Conservation (phyloP, 2,797 vertebrate species). For the Myoxocephalus aenaeus region DNA sequence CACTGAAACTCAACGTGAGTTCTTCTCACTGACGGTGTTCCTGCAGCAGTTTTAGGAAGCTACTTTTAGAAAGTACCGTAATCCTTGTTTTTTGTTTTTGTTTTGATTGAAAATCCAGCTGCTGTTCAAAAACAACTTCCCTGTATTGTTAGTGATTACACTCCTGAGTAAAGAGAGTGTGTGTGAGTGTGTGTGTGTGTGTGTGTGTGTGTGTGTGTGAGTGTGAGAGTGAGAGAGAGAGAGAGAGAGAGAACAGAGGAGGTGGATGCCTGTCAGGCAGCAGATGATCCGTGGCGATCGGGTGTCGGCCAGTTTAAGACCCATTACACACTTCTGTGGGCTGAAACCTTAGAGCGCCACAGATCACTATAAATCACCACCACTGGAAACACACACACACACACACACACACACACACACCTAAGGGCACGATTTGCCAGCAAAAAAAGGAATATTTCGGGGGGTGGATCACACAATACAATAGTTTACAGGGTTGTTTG, state of each 20-base stretch:
- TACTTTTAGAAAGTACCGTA: too few species aligned
- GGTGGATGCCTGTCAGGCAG: slow-evolving; percentile 59
- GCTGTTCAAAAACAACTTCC: neutral
- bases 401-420: slow-evolving; percentile 37
- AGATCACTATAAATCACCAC: slow-evolving; percentile 73
- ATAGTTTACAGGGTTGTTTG: neutral
- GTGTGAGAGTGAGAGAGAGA: slow-evolving; percentile 13
- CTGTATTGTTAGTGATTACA: neutral
- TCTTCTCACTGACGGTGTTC: neutral
- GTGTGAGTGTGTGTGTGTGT: too few species aligned
- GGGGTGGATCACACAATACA: neutral
- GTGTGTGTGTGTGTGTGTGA: slow-evolving; percentile 7
- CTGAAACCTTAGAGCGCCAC: slow-evolving; percentile 72
- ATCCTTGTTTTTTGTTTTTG: too few species aligned
- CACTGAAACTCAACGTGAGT: too few species aligned
- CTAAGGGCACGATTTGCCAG: slow-evolving; percentile 34
- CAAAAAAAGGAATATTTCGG: slow-evolving; percentile 24
- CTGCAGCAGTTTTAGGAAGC: neutral
- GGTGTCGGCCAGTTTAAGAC: slow-evolving; percentile 72
- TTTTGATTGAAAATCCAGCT: too few species aligned
- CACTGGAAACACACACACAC: slow-evolving; percentile 50
- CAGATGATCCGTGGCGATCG: slow-evolving; percentile 68
- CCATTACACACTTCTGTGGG: slow-evolving; percentile 77
- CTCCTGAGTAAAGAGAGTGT: neutral
- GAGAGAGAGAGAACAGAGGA: too few species aligned